Evolutionary conservation across 2,113 vertebrate genomes (phyloP), one percentile per base, ranked within the genome.

Genomic region (Notiomystis cincta): DNA sequence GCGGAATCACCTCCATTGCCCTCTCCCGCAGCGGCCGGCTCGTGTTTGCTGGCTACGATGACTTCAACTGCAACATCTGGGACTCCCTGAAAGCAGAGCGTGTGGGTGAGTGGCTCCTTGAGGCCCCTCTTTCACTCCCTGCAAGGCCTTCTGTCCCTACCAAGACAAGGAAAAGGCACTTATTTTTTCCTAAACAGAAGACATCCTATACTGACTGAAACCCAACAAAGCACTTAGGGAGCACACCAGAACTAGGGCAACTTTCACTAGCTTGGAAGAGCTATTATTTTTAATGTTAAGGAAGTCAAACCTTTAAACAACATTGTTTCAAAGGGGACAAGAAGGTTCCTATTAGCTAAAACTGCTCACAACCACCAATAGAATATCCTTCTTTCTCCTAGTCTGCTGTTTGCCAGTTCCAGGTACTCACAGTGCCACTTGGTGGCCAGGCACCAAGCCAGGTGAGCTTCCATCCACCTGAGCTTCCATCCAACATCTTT

Each of bases 41-140:
- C 93, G 37, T 99, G 56, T 96, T 99, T 2, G 99, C 99, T 3
- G 99, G 99, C 2, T 99, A 99, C 0, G 99, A 99, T 0, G 99
- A 99, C 97, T 99, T 99, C 96, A 99, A 99, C 92, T 99, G 99
- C 97, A 99, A 99, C 90, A 98, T 99, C 97, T 99, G 99, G 99
- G 99, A 99, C 95, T 85, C 98, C 10, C 92, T 91, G 64, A 92
- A 96, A 76, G 62, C 22, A 62, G 93, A 95, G 21, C 72, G 37
- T 50, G 82, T 91, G 72, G 92, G 90, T 95, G 82, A 90, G 95
- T 97, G 48, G 53, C 44, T 77, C 58, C 30, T 20, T 25, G 10
- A 71, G 23, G 21, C 18, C 42, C 31, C n/a, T 17, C 61, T 65
- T 56, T 45, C 50, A 3, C 58, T 70, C 31, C 42, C 75, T 85